A percentile compares a stretch with the other conserved stretches of the same genome.
phyloP scores from a whole-genome alignment of 2,113 vertebrate species.

The Poeciliopsis occidentalis region DNA sequence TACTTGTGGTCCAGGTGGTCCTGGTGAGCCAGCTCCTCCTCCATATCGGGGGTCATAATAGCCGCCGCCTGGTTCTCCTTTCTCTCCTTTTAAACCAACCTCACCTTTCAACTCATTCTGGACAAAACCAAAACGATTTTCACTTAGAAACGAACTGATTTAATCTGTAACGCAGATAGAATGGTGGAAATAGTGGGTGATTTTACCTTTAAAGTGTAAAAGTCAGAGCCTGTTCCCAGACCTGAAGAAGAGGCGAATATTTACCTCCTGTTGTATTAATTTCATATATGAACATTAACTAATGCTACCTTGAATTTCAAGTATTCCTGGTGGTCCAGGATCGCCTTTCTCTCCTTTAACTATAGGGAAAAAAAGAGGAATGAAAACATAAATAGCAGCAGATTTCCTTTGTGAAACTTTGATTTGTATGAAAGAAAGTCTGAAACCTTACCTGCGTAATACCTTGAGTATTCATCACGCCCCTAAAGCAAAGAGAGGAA shows the following conservation, averaged over 20 bases:
- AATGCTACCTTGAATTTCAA: constrained; percentile 80
- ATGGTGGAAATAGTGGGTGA: neutral
- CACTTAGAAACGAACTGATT: neutral
- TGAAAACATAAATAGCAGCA: neutral
- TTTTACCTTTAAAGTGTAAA: constrained; percentile 69
- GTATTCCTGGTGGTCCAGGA: constrained; percentile 73
- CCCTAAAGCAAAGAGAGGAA: constrained; percentile 51
- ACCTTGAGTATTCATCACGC: constrained; percentile 43
- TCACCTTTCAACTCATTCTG: constrained; percentile 85
- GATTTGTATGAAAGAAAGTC: neutral
- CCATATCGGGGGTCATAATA: constrained; percentile 69
- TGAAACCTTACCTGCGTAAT: constrained; percentile 49
- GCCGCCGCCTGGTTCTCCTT: constrained; percentile 73
- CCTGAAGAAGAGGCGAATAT: constrained; percentile 38
- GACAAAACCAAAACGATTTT: neutral
- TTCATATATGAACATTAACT: neutral
- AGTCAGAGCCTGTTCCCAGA: constrained; percentile 52
- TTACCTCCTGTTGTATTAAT: too few relatives aligned
- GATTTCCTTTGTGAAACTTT: neutral
- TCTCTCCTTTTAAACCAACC: constrained; percentile 77
- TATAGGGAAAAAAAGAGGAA: constrained; percentile 17
- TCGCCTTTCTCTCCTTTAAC: constrained; percentile 88
- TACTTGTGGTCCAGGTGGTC: constrained; percentile 78
- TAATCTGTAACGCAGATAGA: neutral
- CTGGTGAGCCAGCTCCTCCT: constrained; percentile 71